Conservation (phyloP, 2,888 invertebrate genomes). For the Drosophila pseudotakahashii region DNA sequence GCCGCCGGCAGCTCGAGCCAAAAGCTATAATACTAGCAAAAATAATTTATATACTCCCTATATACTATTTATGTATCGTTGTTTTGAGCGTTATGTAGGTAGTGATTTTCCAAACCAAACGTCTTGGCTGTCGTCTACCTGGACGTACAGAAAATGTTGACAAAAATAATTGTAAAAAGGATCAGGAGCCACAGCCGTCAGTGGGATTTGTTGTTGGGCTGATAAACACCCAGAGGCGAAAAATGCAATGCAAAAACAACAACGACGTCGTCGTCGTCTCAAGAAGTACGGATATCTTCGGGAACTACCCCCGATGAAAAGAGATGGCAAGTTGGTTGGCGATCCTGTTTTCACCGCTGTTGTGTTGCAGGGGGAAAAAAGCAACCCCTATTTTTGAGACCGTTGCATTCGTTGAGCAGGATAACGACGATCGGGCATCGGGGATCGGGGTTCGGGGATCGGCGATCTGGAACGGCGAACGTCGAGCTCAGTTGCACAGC, state of each 20-base stretch:
- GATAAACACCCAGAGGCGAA: slow-evolving; percentile 58
- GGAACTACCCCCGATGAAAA: slow-evolving; percentile 36
- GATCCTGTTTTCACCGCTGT: slow-evolving; percentile 54
- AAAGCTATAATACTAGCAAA: slow-evolving; percentile 38
- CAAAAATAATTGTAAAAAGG: slow-evolving; percentile 75
- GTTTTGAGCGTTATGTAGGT: slow-evolving; percentile 49
- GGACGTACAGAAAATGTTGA: slow-evolving; percentile 59
- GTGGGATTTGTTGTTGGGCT: slow-evolving; percentile 58
- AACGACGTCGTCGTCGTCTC: slow-evolving; percentile 35
- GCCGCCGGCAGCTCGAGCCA: slow-evolving; percentile 62
- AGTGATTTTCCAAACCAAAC: slow-evolving; percentile 48
- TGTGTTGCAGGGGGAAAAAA: slow-evolving; percentile 17
- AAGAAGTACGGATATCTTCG: slow-evolving; percentile 48
- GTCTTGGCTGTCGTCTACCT: slow-evolving; percentile 55
- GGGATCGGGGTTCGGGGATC: slow-evolving; percentile 69
- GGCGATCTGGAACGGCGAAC: slow-evolving; percentile 75
- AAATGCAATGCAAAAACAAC: slow-evolving; percentile 66
- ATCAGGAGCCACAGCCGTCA: slow-evolving; percentile 55
- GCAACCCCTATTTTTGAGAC: slow-evolving; percentile 62
- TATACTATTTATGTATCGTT: slow-evolving; percentile 2
- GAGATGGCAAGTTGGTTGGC: slow-evolving; percentile 23
- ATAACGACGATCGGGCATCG: slow-evolving; percentile 64
- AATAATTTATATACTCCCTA: slow-evolving; percentile 15
- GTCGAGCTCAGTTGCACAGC: slow-evolving; percentile 77
- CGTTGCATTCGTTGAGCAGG: slow-evolving; percentile 64